phyloP scores from a whole-genome alignment of 2,113 vertebrate species.

The Brachionichthys hirsutus region DNA sequence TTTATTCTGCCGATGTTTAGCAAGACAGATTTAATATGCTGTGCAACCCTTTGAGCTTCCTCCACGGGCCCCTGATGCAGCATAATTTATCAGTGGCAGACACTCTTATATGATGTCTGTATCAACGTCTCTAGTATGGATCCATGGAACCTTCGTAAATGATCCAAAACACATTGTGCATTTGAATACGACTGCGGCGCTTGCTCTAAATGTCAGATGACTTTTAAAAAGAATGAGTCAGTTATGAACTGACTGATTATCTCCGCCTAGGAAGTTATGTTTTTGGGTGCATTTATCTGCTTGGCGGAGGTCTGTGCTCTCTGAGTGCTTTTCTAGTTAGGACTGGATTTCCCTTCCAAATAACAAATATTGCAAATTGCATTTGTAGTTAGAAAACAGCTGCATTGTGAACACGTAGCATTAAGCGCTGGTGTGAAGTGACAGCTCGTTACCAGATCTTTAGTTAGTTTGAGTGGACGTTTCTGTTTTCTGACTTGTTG shows the following conservation, averaged over 20 bases:
- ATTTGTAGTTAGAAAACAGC: no score
- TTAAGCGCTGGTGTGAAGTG: no score
- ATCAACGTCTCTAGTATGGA: slow-evolving; percentile 46
- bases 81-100: slow-evolving; percentile 63
- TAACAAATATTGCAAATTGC: no score
- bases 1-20: slow-evolving; percentile 58
- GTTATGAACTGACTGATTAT: slow-evolving; percentile 21
- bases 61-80: slow-evolving; percentile 57
- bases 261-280: no score
- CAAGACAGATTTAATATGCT: slow-evolving; percentile 63
- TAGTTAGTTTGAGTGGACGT: no score
- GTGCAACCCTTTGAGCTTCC: slow-evolving; percentile 55
- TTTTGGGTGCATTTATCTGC: no score
- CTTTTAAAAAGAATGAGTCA: slow-evolving; percentile 24
- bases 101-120: slow-evolving; percentile 39
- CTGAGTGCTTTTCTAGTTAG: no score
- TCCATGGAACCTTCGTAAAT: slow-evolving; percentile 37
- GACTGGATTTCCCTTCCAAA: no score
- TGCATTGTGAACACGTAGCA: no score
- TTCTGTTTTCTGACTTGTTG: no score
- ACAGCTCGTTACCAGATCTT: no score
- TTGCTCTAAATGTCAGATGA: slow-evolving; percentile 43
- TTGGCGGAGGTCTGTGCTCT: no score
- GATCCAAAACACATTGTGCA: slow-evolving; percentile 25
- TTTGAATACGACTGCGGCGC: slow-evolving; percentile 11